Evolutionary conservation across 2,113 vertebrate species (phyloP).

Genomic region (Pituophis catenifer): DNA sequence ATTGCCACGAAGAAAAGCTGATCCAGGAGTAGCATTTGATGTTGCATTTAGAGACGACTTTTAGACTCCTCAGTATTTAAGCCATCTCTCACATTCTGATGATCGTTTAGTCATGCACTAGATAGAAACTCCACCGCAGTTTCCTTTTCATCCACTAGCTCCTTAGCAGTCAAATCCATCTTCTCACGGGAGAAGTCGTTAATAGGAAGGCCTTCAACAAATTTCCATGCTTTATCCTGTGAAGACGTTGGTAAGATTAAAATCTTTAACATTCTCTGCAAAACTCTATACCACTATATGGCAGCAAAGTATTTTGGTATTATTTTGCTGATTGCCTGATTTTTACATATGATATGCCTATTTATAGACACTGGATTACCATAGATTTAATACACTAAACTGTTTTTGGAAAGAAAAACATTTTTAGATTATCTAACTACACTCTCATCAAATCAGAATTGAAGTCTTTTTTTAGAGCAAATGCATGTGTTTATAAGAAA

Average conservation of each 20-base stretch:
- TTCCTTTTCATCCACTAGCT: slow-evolving; percentile 90
- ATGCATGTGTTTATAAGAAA: background rate
- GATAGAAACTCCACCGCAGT: slow-evolving; percentile 87
- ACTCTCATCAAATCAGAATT: background rate
- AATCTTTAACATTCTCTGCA: background rate
- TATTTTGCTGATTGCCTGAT: background rate
- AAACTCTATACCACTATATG: background rate
- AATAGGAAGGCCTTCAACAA: slow-evolving; percentile 86
- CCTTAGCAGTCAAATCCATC: slow-evolving; percentile 89
- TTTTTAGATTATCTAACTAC: background rate
- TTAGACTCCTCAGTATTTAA: slow-evolving; percentile 73
- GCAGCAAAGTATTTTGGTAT: background rate
- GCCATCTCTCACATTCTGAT: slow-evolving; percentile 45
- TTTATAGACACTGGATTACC: background rate
- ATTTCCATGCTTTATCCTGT: slow-evolving; percentile 90
- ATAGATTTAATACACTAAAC: background rate
- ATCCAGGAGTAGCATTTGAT: slow-evolving; percentile 54
- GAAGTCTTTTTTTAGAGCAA: background rate
- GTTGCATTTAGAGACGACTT: slow-evolving; percentile 78
- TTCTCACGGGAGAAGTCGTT: slow-evolving; percentile 89
- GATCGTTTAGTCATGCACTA: slow-evolving; percentile 76
- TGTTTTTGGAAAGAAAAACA: background rate
- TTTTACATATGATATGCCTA: background rate
- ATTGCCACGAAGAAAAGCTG: slow-evolving; percentile 40
- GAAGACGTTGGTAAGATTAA: slow-evolving; percentile 7